These are phyloP conservation scores for Scaptomyza parva DNA, from an alignment of 2,888 invertebrate species.

Conservation along the genomic window DNA sequence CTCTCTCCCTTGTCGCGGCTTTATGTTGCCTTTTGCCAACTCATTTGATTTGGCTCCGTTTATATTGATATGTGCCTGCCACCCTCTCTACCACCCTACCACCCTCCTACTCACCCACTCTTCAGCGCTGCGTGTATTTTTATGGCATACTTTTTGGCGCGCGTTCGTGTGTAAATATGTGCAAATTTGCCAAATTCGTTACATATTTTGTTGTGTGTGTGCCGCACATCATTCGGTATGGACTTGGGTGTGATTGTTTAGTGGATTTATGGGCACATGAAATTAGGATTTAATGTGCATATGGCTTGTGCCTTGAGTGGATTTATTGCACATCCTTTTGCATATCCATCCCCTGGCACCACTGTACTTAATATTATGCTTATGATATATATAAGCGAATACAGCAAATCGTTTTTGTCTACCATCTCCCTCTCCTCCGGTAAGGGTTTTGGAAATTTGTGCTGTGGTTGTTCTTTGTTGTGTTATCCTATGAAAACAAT, in stretches of 20 bases:
- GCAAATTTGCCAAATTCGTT: constrained; percentile 70
- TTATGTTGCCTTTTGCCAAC: constrained; percentile 71
- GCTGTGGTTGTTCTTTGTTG: constrained; percentile 15
- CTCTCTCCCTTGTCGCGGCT: constrained; percentile 12
- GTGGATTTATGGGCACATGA: constrained; percentile 79
- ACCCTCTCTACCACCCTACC: not conserved
- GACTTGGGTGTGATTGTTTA: constrained; percentile 72
- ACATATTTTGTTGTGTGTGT: constrained; percentile 60
- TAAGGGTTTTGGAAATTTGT: constrained; percentile 22
- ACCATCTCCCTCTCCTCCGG: not conserved
- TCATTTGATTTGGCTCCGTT: constrained; percentile 73
- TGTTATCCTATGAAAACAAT: constrained; percentile 1
- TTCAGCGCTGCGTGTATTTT: constrained; percentile 62
- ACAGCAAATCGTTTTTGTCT: constrained; percentile 64
- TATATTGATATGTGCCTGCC: constrained; percentile 68
- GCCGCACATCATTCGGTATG: constrained; percentile 45
- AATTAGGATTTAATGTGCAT: constrained; percentile 80
- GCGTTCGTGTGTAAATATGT: constrained; percentile 75
- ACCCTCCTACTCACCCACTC: not conserved
- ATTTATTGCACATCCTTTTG: constrained; percentile 68
- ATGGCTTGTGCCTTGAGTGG: constrained; percentile 72
- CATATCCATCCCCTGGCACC: constrained; percentile 33
- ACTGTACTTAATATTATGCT: constrained; percentile 74
- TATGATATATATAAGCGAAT: constrained; percentile 63
- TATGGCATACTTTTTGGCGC: constrained; percentile 73